These are phyloP conservation scores for Brachynemurus nebulosus DNA, from an alignment of 2,888 invertebrate genomes.

Conservation along the genomic window DNA sequence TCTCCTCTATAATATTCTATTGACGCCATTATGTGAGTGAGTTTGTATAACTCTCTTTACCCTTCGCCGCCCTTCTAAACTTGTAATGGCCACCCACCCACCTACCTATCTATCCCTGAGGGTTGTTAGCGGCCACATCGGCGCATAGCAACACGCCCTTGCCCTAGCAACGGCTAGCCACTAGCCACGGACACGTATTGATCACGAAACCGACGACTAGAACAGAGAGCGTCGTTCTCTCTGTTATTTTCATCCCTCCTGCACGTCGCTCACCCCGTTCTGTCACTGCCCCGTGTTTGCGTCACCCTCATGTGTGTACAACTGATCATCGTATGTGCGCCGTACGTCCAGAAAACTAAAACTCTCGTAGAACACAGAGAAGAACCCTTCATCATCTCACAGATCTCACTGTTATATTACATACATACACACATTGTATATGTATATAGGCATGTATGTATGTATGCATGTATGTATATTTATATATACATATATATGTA, in stretches of 20 bases:
- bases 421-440: too few relatives aligned
- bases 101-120: conserved; percentile 31
- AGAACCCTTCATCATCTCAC: too few relatives aligned
- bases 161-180: conserved; percentile 38
- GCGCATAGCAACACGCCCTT: conserved; percentile 37
- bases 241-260: background rate
- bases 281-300: conserved; percentile 29
- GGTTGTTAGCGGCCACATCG: conserved; percentile 35
- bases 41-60: background rate
- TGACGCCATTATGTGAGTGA: conserved; percentile 1
- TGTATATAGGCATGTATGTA: too few relatives aligned
- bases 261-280: conserved; percentile 26
- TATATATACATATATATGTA: too few relatives aligned
- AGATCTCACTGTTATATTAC: too few relatives aligned
- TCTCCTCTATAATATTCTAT: background rate
- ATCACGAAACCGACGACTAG: conserved; percentile 28
- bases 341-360: too few relatives aligned
- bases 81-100: conserved; percentile 20
- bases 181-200: conserved; percentile 38
- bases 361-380: too few relatives aligned
- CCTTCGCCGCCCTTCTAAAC: background rate
- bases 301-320: conserved; percentile 1
- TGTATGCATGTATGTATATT: too few relatives aligned
- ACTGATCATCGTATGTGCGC: background rate
- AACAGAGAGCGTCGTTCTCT: conserved; percentile 1